A percentile compares a stretch with the other conserved stretches of the same genome.
These are phyloP conservation scores for Catocala nupta DNA, from an alignment of 2,888 invertebrate genomes.

Conservation along the genomic window DNA sequence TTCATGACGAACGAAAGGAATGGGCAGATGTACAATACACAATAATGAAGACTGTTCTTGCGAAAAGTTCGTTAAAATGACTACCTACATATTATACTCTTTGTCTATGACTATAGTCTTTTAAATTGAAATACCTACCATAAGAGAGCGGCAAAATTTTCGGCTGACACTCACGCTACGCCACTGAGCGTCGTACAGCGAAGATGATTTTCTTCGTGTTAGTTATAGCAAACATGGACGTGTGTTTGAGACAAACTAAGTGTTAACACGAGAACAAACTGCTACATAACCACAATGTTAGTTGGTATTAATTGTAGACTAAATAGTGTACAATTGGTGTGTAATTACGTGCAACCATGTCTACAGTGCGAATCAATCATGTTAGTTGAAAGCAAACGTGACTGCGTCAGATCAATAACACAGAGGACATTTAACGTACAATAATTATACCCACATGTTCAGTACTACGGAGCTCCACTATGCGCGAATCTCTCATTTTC, in stretches of 20 bases:
- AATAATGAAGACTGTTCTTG: too few relatives aligned
- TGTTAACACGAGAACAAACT: slow-evolving; percentile 3
- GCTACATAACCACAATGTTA: slow-evolving; percentile 23
- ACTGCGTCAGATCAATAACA: slow-evolving; percentile 38
- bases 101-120: too few relatives aligned
- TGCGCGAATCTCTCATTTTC: slow-evolving; percentile 33
- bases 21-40: too few relatives aligned
- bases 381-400: slow-evolving; percentile 48
- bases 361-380: slow-evolving; percentile 47
- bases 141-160: too few relatives aligned
- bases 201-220: not conserved
- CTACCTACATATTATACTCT: too few relatives aligned
- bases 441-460: slow-evolving; percentile 49
- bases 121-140: too few relatives aligned
- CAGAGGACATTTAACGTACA: slow-evolving; percentile 32
- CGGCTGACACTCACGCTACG: too few relatives aligned
- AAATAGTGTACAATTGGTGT: slow-evolving; percentile 25
- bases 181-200: not conserved
- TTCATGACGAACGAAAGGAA: too few relatives aligned
- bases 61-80: too few relatives aligned
- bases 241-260: slow-evolving; percentile 2
- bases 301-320: slow-evolving; percentile 15
- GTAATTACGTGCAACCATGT: slow-evolving; percentile 39
- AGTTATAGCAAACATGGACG: not conserved
- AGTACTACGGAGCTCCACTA: slow-evolving; percentile 36